A percentile compares a stretch with the other conserved stretches of the same genome.
Conservation (phyloP, 1,140 invertebrate species). For the Apis dorsata region DNA sequence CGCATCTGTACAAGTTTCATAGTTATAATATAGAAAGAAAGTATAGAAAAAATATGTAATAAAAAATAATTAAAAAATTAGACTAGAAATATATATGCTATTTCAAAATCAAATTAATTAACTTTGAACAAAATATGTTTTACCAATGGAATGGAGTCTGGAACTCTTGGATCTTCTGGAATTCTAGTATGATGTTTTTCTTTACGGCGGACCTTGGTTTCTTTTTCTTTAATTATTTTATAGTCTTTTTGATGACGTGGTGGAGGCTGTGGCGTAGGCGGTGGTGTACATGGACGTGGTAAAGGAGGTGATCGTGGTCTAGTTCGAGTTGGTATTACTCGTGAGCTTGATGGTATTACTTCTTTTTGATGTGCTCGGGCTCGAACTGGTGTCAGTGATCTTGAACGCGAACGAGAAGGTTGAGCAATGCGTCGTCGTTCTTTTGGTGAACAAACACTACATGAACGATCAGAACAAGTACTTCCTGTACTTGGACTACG, state of each 20-base stretch:
- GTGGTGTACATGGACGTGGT: constrained; percentile 79
- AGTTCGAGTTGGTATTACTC: constrained; percentile 65
- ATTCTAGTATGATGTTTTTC: constrained; percentile 74
- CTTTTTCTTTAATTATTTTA: constrained; percentile 73
- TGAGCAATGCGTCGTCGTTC: constrained; percentile 72
- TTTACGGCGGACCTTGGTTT: constrained; percentile 72
- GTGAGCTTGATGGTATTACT: constrained; percentile 69
- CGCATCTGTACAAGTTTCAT: constrained; percentile 72
- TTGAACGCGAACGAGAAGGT: constrained; percentile 71
- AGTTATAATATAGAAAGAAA: neutral
- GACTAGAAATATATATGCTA: too few species aligned
- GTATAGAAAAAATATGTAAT: neutral
- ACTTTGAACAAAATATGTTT: constrained; percentile 41
- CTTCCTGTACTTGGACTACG: constrained; percentile 85
- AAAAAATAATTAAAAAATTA: neutral
- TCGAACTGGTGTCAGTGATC: constrained; percentile 71
- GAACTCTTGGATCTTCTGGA: constrained; percentile 76
- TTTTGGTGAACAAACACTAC: constrained; percentile 86
- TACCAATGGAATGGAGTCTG: constrained; percentile 78
- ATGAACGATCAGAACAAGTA: constrained; percentile 90
- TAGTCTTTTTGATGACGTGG: constrained; percentile 75
- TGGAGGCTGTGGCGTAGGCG: constrained; percentile 75
- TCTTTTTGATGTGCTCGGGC: constrained; percentile 70
- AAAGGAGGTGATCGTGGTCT: constrained; percentile 73
- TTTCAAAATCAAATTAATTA: constrained; percentile 8